Evolutionary conservation across 1,140 invertebrate species (phyloP).

Genomic region (Vanessa tameamea): DNA sequence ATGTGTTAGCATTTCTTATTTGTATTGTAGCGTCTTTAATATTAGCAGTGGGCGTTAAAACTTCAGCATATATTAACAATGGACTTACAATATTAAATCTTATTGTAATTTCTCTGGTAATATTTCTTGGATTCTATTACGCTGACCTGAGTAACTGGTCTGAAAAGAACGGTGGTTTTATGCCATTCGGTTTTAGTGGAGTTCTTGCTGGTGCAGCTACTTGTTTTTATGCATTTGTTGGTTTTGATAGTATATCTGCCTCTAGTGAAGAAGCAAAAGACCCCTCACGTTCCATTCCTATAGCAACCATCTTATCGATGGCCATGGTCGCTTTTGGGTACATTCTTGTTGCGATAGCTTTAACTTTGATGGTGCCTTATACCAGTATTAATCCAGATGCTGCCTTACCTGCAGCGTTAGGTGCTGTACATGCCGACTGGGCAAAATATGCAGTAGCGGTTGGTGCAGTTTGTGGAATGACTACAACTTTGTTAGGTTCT

Average conservation of each 20-base stretch:
- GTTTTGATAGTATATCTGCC: conserved; percentile 91
- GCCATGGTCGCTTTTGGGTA: conserved; percentile 89
- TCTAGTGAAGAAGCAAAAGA: conserved; percentile 93
- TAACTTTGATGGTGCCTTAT: conserved; percentile 93
- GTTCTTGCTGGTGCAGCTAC: conserved; percentile 91
- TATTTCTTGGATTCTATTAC: conserved; percentile 89
- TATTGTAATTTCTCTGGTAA: conserved; percentile 87
- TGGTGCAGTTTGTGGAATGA: conserved; percentile 95
- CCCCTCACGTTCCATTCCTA: conserved; percentile 89
- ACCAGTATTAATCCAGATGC: conserved; percentile 87
- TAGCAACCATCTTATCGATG: conserved; percentile 91
- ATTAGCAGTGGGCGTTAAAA: conserved; percentile 91
- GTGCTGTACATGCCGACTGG: conserved; percentile 87
- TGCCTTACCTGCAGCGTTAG: conserved; percentile 92
- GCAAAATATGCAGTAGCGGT: conserved; percentile 93
- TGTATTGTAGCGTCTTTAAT: conserved; percentile 87
- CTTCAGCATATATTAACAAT: conserved; percentile 92
- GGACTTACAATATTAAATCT: conserved; percentile 90
- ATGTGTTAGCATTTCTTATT: conserved; percentile 89
- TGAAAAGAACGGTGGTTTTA: conserved; percentile 85
- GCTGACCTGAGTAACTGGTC: conserved; percentile 92
- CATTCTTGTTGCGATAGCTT: conserved; percentile 88
- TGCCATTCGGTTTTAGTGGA: conserved; percentile 90
- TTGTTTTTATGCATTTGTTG: conserved; percentile 94
- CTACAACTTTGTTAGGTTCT: conserved; percentile 91